Evolutionary conservation across 2,888 invertebrate species (phyloP), one percentile per base, ranked within the genome.

Genomic region (Alitta virens): DNA sequence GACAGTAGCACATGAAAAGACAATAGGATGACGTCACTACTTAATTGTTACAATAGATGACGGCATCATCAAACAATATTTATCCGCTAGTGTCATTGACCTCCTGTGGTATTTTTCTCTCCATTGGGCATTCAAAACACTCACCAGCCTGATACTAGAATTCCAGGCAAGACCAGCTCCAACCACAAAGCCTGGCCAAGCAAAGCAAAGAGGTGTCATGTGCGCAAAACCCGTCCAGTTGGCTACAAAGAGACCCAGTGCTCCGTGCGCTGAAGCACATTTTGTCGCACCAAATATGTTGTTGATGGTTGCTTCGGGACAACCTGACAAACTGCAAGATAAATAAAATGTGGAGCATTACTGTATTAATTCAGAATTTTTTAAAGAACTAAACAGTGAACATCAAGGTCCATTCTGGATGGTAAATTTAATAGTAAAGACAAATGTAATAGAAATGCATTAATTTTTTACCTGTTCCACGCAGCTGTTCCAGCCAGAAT

Each of bases 171-270:
- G 78, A 9, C 87, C 87, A 49, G 86, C 85, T 16, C 83, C 85
- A 57, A 86, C 81, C 16, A 87, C 72, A 69, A 86, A 85, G 2
- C 86, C 86, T 9, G 87, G 85, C 86, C 86, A 86, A 50, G 85
- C 84, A 72, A 87, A 86, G 1, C 85, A 83, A 63, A 85, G 83
- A 9, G 86, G 85, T n/a, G 86, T 86, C 53, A 86, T 80, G 70
- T 86, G 86, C 69, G 85, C 85, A 68, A 84, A 83, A 46, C 86
- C 86, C 12, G 86, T 85, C 87, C 87, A 87, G 69, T 87, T 85
- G 50, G 86, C 86, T 1, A 86, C 83, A 14, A 87, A 79, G 57
- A 86, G 76, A 9, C 86, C 86, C 33, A 86, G 78, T 76, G 73
- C 85, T 78, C 75, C 74, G 64, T 85, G 84, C 12, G 83, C 82